Base-by-base conservation (phyloP, 2,113 vertebrate genomes). In the Piaya cayana region DNA sequence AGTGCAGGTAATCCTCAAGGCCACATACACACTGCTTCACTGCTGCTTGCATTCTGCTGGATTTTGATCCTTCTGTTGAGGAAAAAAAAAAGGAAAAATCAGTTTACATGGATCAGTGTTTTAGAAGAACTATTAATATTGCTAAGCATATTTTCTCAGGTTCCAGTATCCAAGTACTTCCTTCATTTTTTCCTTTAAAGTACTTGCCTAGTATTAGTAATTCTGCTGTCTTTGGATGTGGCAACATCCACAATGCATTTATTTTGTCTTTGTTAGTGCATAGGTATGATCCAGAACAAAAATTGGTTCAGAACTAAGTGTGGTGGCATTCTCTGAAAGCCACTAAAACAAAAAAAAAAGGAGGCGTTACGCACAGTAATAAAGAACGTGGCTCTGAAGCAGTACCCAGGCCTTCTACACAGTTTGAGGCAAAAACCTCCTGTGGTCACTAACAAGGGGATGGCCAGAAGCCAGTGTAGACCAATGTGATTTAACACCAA, bases 21-120 rank as follows among this genome's bases (percentile, higher is more conserved):
- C 98, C 98, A 98, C 98, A 97, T 95, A 96, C 96, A 97, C 97
- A 97, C 97, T 95, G 97, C 98, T 98, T 99, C 99, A 99, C 98
- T 99, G 99, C 97, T 99, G 99, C 98, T 99, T 99, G 98, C 99
- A 99, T 98, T 99, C 99, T 97, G 99, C 99, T 98, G 99, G 99
- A 93, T 98, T 99, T 96, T 98, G 98, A 97, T 99, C 99, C 98
- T 99, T 99, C 99, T 99, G 99, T 88, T 98, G 97, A 96, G 94
- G 98, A n/a, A n/a, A n/a, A 27, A 53, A 53, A 88, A 96, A 94
- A 74, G 86, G 85, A 95, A 89, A 62, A 9, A 80, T 34, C 43
- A 90, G 69, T 88, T 92, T 79, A 84, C 6, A 81, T 18, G 23
- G 37, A 81, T 8, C 52, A 23, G 11, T 42, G 23, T 81, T 90